Evolutionary conservation across 2,113 vertebrate genomes (phyloP).

Genomic region (Lethenteron camtschaticum): DNA sequence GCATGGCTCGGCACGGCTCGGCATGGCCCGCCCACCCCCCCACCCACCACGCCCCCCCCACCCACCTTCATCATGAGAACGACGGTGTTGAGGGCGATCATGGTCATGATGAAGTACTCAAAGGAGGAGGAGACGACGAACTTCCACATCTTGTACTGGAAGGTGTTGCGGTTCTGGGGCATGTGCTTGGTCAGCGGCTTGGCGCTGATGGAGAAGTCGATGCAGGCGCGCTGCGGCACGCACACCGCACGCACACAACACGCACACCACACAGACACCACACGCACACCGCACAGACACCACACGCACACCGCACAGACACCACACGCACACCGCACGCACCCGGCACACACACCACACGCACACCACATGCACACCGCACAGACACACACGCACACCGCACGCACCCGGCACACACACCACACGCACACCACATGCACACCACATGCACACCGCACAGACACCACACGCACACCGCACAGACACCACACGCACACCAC

Average conservation of each 20-base stretch:
- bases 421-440: too few relatives aligned
- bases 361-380: too few relatives aligned
- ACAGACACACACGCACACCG: too few relatives aligned
- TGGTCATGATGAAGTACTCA: constrained; percentile 3
- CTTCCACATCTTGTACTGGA: neutral
- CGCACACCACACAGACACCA: too few relatives aligned
- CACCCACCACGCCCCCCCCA: neutral
- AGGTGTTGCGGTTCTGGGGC: constrained; percentile 3
- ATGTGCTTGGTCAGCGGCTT: constrained; percentile 1
- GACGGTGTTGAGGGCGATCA: constrained; percentile 2
- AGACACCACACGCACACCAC: too few relatives aligned
- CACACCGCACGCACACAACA: neutral
- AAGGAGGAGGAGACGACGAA: neutral
- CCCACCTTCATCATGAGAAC: constrained; percentile 4
- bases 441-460: too few relatives aligned
- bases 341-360: too few relatives aligned
- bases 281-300: too few relatives aligned
- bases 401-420: too few relatives aligned
- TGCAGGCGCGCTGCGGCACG: neutral
- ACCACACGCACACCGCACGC: too few relatives aligned
- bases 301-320: too few relatives aligned
- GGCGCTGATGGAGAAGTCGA: constrained; percentile 5
- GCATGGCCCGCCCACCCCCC: neutral
- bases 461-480: too few relatives aligned
- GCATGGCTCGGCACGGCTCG: rapidly evolving